Evolutionary conservation across 2,113 vertebrate genomes (phyloP).

Genomic region (Tamias sibiricus): DNA sequence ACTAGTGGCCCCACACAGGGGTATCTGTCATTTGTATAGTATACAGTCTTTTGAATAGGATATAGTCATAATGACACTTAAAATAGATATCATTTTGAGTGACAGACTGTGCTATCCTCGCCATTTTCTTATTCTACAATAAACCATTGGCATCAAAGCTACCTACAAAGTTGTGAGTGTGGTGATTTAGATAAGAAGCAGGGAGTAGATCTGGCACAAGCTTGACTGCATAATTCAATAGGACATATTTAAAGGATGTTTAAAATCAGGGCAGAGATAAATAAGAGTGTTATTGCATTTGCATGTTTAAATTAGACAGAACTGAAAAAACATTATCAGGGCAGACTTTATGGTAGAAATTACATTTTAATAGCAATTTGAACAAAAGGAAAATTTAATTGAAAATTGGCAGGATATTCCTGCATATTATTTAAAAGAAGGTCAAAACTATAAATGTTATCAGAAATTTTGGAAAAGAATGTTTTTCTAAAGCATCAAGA

Average conservation of each 20-base stretch:
- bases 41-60: background rate
- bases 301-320: background rate
- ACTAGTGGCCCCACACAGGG: background rate
- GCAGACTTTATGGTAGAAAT: background rate
- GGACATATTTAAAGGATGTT: background rate
- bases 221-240: background rate
- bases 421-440: background rate
- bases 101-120: background rate
- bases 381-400: background rate
- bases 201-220: background rate
- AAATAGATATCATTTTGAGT: background rate
- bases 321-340: background rate
- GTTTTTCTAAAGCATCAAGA: background rate
- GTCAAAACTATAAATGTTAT: background rate
- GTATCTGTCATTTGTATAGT: background rate
- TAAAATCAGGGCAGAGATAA: background rate
- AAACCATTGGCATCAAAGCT: background rate
- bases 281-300: background rate
- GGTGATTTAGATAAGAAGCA: background rate
- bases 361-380: background rate
- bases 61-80: background rate
- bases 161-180: background rate
- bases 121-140: background rate
- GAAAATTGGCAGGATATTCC: background rate
- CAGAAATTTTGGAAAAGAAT: background rate